Base-by-base conservation (phyloP, 1,140 invertebrate species). In the Vollenhovia emeryi region DNA sequence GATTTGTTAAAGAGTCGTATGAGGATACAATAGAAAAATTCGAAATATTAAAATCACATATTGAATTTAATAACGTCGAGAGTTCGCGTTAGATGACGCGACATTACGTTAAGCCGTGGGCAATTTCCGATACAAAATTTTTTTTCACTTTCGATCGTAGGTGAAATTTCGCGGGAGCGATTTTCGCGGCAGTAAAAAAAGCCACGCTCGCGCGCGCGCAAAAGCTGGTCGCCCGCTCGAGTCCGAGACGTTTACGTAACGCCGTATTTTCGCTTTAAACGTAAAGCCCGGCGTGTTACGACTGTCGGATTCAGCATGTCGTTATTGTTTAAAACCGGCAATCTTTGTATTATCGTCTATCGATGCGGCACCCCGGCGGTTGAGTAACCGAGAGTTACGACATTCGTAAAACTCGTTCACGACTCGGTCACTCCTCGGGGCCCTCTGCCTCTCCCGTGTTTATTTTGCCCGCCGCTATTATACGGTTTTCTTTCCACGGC, bases 311-410 rank as follows among this genome's bases (percentile, higher is more conserved):
- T 73, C 64, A 71, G 80, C 45, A 21, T 76, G 57, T 78, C 60
- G 74, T 79, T 79, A 85, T 85, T 85, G 75, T 85, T 79, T 85
- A 79, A 78, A 85, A 55, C 74, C 50, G 59, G 45, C 50, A 85
- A 85, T 85, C 45, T 85, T 85, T 85, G 48, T 59, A 85, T 85
- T 85, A 79, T 85, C 74, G 83, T 66, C 59, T 76, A 84, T 85
- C 83, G 74, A 85, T 79, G 50, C 73, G 50, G 83, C 59, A 79
- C 45, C 74, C 71, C 83, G 40, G 50, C 43, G 75, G 60, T 85
- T 68, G 74, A 57, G 74, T 66, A 85, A 85, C 73, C 15, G 60
- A 45, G 45, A 76, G 60, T 85, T 79, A 85, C 74, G 74, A 79
- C 83, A 85, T 78, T 85, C 74, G 60, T 78, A 85, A 85, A 85